A percentile compares a stretch with the other conserved stretches of the same genome.
Conservation (phyloP, 1,140 invertebrate genomes). For the Hormaphis cornu region DNA sequence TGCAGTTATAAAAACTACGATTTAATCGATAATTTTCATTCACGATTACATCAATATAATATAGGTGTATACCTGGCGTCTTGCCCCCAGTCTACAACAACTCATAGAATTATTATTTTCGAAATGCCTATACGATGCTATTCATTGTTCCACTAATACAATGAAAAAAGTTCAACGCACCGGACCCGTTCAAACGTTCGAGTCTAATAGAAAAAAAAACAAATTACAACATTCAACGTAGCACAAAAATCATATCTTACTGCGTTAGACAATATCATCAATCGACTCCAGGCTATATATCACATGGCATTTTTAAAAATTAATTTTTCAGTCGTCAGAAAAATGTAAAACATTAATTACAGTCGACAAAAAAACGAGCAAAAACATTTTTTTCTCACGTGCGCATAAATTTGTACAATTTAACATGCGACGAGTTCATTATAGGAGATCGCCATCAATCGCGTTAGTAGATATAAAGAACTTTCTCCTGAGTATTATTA, state of each 20-base stretch:
- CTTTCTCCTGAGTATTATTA: too few relatives aligned
- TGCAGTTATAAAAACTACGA: neutral
- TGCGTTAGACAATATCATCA: too few relatives aligned
- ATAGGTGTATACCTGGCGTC: too few relatives aligned
- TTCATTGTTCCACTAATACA: constrained; percentile 15
- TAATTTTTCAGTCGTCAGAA: too few relatives aligned
- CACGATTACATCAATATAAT: constrained; percentile 9
- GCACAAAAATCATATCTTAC: neutral
- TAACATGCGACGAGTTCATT: neutral
- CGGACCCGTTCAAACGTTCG: neutral
- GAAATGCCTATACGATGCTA: neutral
- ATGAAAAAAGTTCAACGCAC: constrained; percentile 17
- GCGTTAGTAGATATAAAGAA: too few relatives aligned
- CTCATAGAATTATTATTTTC: constrained; percentile 13
- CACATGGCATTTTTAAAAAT: too few relatives aligned
- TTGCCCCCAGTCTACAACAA: neutral
- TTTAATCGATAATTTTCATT: neutral
- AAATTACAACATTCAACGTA: neutral
- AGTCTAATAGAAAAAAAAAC: neutral
- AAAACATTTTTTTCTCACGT: too few relatives aligned
- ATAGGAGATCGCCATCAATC: too few relatives aligned
- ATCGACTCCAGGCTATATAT: too few relatives aligned
- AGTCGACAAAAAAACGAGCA: too few relatives aligned
- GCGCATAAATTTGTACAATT: neutral
- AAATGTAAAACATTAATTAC: too few relatives aligned